phyloP scores from a whole-genome alignment of 35 echinoderm and acorn worm species.

The Diadema setosum region DNA sequence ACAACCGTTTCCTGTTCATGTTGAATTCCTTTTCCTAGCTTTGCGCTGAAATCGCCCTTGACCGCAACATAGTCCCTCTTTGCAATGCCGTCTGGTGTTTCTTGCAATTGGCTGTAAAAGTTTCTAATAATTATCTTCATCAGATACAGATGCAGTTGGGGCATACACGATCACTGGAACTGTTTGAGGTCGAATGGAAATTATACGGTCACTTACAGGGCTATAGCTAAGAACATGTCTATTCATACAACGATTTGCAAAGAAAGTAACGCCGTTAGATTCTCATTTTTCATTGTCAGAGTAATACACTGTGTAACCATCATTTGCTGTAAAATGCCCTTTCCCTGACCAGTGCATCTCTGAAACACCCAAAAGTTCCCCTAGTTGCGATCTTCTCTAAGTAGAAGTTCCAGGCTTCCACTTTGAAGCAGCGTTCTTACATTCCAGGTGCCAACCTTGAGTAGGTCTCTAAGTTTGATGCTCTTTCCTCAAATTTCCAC shows the following conservation, averaged over 20 bases:
- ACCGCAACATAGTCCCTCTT: background rate
- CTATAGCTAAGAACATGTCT: constrained; percentile 3
- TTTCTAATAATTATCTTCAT: background rate
- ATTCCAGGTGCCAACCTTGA: too few species aligned
- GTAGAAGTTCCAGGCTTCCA: too few species aligned
- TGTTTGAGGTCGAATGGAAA: background rate
- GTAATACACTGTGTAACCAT: background rate
- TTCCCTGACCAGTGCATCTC: too few species aligned
- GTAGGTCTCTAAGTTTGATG: too few species aligned
- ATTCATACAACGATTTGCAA: background rate
- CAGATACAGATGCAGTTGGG: background rate
- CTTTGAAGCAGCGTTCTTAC: too few species aligned
- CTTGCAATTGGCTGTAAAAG: background rate
- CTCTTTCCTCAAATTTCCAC: too few species aligned
- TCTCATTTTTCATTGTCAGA: background rate
- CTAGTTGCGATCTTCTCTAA: too few species aligned
- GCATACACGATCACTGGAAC: background rate
- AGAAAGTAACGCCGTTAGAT: background rate
- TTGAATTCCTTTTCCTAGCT: too few species aligned
- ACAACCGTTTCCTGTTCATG: too few species aligned
- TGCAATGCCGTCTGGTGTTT: background rate
- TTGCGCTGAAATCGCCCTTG: too few species aligned
- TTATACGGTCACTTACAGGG: background rate
- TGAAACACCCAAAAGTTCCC: too few species aligned
- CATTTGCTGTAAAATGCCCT: too few species aligned